A percentile compares a stretch with the other conserved stretches of the same genome.
Evolutionary conservation across 2,113 vertebrate species (phyloP).

Genomic region (Hemicordylus capensis): DNA sequence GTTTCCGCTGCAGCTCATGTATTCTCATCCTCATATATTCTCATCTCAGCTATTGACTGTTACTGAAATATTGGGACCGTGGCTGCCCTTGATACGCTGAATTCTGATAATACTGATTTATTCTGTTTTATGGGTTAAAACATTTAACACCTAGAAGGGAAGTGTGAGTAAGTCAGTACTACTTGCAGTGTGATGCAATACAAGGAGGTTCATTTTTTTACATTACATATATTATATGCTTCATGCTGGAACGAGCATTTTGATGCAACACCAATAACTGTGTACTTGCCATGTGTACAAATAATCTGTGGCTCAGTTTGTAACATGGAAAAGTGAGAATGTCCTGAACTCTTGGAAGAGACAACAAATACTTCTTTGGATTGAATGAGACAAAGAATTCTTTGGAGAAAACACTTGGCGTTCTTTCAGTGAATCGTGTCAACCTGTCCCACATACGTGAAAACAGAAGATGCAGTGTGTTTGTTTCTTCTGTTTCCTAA

Average conservation of each 20-base stretch:
- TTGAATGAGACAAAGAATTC: background rate
- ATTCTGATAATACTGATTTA: too few species aligned
- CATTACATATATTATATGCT: too few species aligned
- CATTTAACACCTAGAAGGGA: background rate
- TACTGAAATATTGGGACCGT: background rate
- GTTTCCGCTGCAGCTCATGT: background rate
- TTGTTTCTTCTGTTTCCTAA: background rate
- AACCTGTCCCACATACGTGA: background rate
- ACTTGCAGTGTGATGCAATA: background rate
- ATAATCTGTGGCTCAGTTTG: background rate
- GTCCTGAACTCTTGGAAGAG: background rate
- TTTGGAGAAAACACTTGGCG: background rate
- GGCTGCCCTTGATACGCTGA: background rate
- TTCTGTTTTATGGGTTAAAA: background rate
- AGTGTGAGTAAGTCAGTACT: background rate
- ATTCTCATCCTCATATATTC: background rate
- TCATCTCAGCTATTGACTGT: background rate
- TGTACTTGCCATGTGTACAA: background rate
- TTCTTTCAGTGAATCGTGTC: background rate
- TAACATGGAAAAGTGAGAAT: background rate
- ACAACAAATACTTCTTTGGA: too few species aligned
- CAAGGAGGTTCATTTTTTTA: background rate
- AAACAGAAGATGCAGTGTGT: background rate
- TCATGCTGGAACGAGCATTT: background rate
- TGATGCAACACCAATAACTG: background rate